Evolutionary conservation across 2,113 vertebrate genomes (phyloP), one percentile per base, ranked within the genome.

Genomic region (Chaetops frenatus): DNA sequence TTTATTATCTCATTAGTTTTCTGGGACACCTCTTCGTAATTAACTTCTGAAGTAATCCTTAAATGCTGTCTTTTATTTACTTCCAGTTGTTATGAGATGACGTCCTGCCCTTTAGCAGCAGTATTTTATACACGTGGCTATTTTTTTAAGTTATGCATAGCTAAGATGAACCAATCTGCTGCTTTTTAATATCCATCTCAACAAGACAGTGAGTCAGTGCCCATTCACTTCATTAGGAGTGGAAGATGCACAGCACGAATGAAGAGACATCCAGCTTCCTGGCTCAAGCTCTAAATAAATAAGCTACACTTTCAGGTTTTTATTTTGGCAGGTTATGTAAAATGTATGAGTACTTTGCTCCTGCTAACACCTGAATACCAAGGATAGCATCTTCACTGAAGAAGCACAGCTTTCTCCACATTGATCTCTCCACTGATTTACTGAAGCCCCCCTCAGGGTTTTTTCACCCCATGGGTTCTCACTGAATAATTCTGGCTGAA

Each of bases 1-100:
- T 51, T 86, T 60, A 58, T 31, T 65, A 35, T 84, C 38, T 74
- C 29, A 86, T 57, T 79, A 64, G 50, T 88, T 28, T 88, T 24
- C 23, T 77, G 67, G 47, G 61, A 71, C 12, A 82, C 36, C 27
- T 85, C n/a, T 72, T 85, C 87, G 48, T 90, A 87, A 89, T 90
- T 79, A 95, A 65, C 15, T 88, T 93, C 40, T 73, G 42, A 88
- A 73, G 54, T 81, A 88, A 73, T 92, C 87, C 51, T 94, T 84
- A 77, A 92, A 74, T 92, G 44, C 19, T 22, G 10, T 50, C 77
- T 79, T 88, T 53, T 71, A 31, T 87, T 94, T 90, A 77, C 44
- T 84, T 87, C 33, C 80, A 65, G 47, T 67, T 79, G 40, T 82
- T 93, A 60, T 27, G 83, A 90, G 56, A 81, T 48, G 53, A 56